Percentiles rank a stretch among this genome's conserved stretches.
phyloP scores from a whole-genome alignment of 2,888 invertebrate species.

The Eristalis pertinax region DNA sequence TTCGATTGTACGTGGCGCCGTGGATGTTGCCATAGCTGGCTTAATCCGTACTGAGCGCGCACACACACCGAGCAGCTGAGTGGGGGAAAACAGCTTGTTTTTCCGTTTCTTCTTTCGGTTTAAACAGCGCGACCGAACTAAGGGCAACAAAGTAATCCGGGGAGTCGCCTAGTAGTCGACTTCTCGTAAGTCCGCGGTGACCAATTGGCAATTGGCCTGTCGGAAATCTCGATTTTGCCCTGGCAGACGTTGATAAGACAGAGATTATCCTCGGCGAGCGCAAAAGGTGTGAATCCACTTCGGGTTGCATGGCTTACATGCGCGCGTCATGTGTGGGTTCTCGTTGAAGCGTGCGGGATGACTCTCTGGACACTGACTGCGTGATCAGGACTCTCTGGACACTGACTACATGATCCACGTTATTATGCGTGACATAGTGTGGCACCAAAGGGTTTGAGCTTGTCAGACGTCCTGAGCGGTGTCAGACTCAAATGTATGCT shows the following conservation, averaged over 20 bases:
- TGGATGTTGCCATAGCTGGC: conserved; percentile 46
- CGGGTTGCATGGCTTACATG: not conserved
- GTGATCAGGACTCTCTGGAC: too few species aligned
- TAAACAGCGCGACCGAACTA: not conserved
- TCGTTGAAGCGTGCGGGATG: not conserved
- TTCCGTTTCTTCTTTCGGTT: not conserved
- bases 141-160: conserved; percentile 16
- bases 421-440: too few species aligned
- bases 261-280: not conserved
- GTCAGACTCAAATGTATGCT: too few species aligned
- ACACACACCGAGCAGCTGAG: not conserved
- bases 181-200: conserved; percentile 24
- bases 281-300: not conserved
- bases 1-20: conserved; percentile 52
- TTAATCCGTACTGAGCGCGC: conserved; percentile 32
- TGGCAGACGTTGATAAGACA: not conserved
- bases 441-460: too few species aligned
- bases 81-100: conserved; percentile 47
- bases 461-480: too few species aligned
- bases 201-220: conserved; percentile 10
- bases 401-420: not conserved
- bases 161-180: conserved; percentile 21
- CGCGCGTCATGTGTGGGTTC: not conserved
- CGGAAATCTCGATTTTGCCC: conserved; percentile 11
- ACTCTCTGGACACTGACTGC: not conserved